Evolutionary conservation across 2,888 invertebrate genomes (phyloP), one percentile per base, ranked within the genome.

Genomic region (Cyrtodaria siliqua): DNA sequence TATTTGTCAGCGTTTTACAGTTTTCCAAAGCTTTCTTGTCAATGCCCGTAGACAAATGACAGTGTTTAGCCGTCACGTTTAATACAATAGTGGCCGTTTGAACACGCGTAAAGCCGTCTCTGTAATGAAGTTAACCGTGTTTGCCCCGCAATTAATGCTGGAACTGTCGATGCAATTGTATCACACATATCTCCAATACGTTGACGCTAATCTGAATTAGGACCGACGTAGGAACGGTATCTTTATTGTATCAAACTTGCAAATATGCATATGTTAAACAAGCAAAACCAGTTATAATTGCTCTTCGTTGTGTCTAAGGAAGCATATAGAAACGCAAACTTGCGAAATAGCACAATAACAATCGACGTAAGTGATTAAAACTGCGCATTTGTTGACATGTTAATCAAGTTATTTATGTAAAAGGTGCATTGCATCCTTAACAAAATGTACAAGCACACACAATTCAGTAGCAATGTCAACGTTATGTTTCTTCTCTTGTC

Each of bases 111-210:
- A 66, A 62, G 60, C 50, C 42, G 27, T 40, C 23, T 26, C 50
- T 16, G 40, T 71, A 77, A 72, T 63, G 52, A 55, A 59, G 71
- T 77, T 77, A 77, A 71, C n/a, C 27, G 42, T 63, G 66, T 70
- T 60, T 70, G 63, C 61, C 56, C 62, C 23, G 62, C 52, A 75
- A 75, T 75, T 75, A 75, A 59, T 26, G 47, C 16, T 40, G 50
- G 59, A n/a, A 53, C 20, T 75, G 74, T 69, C 74, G 49, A 23
- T 33, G 49, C 59, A 68, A 75, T 75, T 75, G 27, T 63, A 47
- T 44, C 52, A 47, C 59, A 38, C 50, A 75, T 75, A 75, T 63
- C 27, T 75, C 59, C 55, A n/a, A 24, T 14, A n/a, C 33, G 24
- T 27, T 60, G 74, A 75, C 69, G 64, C 63, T 69, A 55, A 75